Percentiles rank a stretch among this genome's conserved stretches.
These are phyloP conservation scores for Rhodinocichla rosea DNA, from an alignment of 2,113 vertebrate species.

Conservation along the genomic window DNA sequence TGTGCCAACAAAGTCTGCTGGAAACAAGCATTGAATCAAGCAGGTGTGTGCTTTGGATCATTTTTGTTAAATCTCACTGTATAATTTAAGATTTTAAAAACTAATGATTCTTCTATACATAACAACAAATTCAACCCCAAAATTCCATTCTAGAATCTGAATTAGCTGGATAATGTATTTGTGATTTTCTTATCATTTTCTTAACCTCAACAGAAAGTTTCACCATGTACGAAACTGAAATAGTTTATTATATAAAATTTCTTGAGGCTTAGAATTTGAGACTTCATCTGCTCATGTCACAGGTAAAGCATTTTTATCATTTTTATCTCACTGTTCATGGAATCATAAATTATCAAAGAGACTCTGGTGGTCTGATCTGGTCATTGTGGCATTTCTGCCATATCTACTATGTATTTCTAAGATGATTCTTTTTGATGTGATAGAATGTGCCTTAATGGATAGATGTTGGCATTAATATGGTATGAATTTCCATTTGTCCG, in stretches of 20 bases:
- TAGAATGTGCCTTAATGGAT: neutral
- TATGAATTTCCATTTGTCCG: neutral
- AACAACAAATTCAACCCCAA: neutral
- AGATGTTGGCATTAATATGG: neutral
- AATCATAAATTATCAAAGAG: neutral
- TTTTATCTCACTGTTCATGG: neutral
- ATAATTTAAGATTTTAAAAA: neutral
- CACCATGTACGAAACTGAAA: neutral
- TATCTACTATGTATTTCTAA: neutral
- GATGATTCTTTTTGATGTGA: neutral
- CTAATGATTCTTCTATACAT: neutral
- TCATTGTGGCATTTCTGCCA: neutral
- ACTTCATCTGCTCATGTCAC: neutral
- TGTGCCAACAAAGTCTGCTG: neutral
- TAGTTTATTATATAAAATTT: neutral
- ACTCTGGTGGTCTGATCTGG: neutral
- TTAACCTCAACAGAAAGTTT: neutral
- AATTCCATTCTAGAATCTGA: neutral
- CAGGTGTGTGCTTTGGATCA: conserved; percentile 8
- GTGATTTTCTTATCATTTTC: neutral
- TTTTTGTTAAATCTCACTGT: neutral
- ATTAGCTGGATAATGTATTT: neutral
- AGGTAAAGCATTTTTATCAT: neutral
- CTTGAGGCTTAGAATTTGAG: neutral
- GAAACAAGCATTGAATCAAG: neutral